These are phyloP conservation scores for Sturnira hondurensis DNA, from an alignment of 2,113 vertebrate genomes.

Conservation along the genomic window DNA sequence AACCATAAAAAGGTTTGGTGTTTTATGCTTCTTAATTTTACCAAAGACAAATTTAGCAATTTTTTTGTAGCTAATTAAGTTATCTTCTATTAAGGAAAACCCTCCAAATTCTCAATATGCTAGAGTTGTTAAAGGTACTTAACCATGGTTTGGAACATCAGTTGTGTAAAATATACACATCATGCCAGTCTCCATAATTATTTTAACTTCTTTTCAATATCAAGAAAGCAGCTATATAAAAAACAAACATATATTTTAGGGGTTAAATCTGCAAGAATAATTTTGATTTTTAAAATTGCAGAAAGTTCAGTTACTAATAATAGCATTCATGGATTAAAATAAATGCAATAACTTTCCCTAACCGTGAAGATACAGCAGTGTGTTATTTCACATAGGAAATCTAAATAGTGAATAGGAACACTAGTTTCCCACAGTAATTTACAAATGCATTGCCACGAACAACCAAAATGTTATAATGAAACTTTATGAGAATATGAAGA, in stretches of 20 bases:
- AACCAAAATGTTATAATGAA: not conserved
- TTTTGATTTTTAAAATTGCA: constrained; percentile 12
- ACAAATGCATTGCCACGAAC: not conserved
- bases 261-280: not conserved
- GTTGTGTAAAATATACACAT: not conserved
- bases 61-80: not conserved
- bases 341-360: not conserved
- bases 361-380: not conserved
- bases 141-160: not conserved
- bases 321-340: not conserved
- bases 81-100: not conserved
- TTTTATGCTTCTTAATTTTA: constrained; percentile 4
- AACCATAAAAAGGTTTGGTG: not conserved
- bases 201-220: not conserved
- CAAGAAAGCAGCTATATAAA: not conserved
- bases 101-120: not conserved
- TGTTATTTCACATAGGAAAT: not conserved
- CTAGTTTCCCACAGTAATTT: not conserved
- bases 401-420: not conserved
- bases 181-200: not conserved
- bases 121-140: not conserved
- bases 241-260: not conserved
- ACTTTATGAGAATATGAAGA: not conserved
- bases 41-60: not conserved
- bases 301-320: not conserved